Conservation (phyloP, 2,113 vertebrate species). For the human region DNA sequence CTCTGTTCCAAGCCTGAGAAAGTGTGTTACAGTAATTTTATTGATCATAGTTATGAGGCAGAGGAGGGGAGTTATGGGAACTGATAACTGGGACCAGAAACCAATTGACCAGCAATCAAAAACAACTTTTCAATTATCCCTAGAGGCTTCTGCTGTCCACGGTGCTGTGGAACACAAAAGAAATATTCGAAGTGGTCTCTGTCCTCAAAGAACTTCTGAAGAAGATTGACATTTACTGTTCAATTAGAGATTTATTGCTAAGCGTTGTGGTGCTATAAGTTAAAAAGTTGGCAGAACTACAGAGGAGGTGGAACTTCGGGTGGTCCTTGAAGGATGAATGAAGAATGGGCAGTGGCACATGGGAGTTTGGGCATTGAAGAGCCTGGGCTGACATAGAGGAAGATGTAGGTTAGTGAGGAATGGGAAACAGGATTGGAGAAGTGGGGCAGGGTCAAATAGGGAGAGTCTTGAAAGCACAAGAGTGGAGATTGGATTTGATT, state of each 20-base stretch:
- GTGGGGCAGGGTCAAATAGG: background rate
- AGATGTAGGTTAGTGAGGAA: background rate
- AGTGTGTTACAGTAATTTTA: background rate
- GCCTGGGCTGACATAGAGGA: background rate
- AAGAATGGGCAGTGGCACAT: background rate
- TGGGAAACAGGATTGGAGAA: background rate
- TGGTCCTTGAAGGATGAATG: background rate
- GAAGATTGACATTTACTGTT: background rate
- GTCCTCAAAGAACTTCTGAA: background rate
- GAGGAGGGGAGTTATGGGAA: background rate
- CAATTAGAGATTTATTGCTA: background rate
- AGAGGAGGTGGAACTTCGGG: background rate
- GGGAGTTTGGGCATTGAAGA: background rate
- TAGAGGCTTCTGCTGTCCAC: conserved; percentile 58
- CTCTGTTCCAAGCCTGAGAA: conserved; percentile 20
- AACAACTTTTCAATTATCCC: background rate
- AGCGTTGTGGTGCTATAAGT: background rate
- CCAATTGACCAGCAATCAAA: background rate
- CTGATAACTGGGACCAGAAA: conserved; percentile 13
- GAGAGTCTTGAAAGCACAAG: conserved; percentile 12
- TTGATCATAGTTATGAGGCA: conserved; percentile 17
- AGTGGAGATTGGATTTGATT: conserved; percentile 7
- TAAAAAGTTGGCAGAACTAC: background rate
- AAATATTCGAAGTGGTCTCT: conserved; percentile 27
- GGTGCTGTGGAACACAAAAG: conserved; percentile 36